These are phyloP conservation scores for Nasua narica DNA, from an alignment of 2,797 vertebrate species.

Conservation along the genomic window DNA sequence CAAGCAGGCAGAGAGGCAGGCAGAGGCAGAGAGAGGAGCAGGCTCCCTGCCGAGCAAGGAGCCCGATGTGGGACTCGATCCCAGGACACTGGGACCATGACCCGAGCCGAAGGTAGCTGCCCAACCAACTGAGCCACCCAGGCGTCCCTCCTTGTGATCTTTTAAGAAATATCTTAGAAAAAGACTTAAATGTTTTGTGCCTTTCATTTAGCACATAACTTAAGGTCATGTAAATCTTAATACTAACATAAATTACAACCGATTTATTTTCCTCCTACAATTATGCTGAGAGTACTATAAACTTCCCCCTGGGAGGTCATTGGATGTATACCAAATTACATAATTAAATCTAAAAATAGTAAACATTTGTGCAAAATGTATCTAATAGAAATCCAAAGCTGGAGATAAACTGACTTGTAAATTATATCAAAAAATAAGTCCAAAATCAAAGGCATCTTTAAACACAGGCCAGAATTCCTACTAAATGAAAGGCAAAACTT, in stretches of 20 bases:
- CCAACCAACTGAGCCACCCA: too few species aligned
- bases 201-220: conserved; percentile 13
- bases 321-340: neutral
- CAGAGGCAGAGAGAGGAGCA: too few species aligned
- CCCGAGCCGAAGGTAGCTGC: too few species aligned
- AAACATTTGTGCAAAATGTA: neutral
- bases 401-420: neutral
- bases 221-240: conserved; percentile 10
- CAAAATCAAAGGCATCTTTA: neutral
- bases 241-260: neutral
- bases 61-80: too few species aligned
- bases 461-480: neutral
- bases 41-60: too few species aligned
- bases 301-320: neutral
- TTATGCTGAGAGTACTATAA: neutral
- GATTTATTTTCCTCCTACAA: neutral
- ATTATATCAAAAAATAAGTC: neutral
- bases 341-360: conserved; percentile 31
- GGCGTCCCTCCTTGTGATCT: too few species aligned
- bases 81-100: too few species aligned
- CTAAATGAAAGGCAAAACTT: neutral
- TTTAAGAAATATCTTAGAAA: neutral
- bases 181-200: neutral
- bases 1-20: too few species aligned
- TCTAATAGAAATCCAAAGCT: neutral